A percentile compares a stretch with the other conserved stretches of the same genome.
These are phyloP conservation scores for Torymus tubicola DNA, from an alignment of 2,888 invertebrate genomes.

Conservation along the genomic window DNA sequence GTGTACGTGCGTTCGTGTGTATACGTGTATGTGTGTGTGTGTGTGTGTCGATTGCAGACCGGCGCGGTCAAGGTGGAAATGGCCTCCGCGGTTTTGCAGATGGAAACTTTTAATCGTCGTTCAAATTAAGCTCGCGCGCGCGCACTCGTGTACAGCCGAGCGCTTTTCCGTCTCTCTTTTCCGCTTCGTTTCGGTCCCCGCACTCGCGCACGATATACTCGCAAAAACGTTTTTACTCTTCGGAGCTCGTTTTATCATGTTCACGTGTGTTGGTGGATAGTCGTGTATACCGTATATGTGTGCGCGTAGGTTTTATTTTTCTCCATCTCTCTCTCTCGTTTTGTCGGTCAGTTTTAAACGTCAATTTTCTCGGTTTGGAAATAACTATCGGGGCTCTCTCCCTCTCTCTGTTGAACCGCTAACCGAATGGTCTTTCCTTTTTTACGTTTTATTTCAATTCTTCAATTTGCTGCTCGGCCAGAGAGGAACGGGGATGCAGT, in stretches of 20 bases:
- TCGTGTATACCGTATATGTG: background rate
- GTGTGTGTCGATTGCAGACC: slow-evolving; percentile 63
- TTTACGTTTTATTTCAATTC: slow-evolving; percentile 45
- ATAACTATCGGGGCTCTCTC: slow-evolving; percentile 26
- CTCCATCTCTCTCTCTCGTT: slow-evolving; percentile 31
- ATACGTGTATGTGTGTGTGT: background rate
- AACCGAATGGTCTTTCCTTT: slow-evolving; percentile 20
- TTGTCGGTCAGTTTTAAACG: slow-evolving; percentile 52
- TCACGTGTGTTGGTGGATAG: background rate
- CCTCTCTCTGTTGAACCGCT: slow-evolving; percentile 18
- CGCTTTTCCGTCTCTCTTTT: slow-evolving; percentile 4
- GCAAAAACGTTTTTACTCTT: slow-evolving; percentile 39
- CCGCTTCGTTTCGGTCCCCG: background rate
- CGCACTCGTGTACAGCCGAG: no score
- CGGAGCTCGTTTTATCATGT: slow-evolving; percentile 25
- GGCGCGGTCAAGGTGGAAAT: slow-evolving; percentile 61
- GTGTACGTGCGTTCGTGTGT: background rate
- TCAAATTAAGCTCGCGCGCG: slow-evolving; percentile 46
- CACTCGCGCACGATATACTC: background rate
- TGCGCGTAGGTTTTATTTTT: background rate
- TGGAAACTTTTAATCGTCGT: slow-evolving; percentile 56
- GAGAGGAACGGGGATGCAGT: no score
- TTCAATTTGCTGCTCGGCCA: slow-evolving; percentile 37
- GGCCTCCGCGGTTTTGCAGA: slow-evolving; percentile 56
- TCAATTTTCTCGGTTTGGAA: slow-evolving; percentile 55